phyloP scores from a whole-genome alignment of 1,140 invertebrate genomes.

The Chionoecetes opilio region DNA sequence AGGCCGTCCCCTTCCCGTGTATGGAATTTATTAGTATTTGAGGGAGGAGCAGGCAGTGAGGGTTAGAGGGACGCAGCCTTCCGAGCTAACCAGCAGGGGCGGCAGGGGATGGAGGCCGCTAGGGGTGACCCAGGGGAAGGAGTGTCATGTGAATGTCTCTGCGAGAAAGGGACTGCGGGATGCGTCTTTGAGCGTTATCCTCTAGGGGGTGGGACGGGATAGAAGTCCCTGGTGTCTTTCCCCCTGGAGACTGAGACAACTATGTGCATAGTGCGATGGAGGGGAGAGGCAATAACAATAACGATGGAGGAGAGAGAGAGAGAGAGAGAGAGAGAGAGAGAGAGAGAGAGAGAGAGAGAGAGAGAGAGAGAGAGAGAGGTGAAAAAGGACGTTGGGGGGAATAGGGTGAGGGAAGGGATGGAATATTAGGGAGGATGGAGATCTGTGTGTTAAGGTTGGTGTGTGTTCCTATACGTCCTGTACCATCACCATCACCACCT shows the following conservation, averaged over 20 bases:
- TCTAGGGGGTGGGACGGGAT: background rate
- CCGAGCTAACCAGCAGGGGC: background rate
- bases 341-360: slow-evolving; percentile 28
- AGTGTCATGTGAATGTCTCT: background rate
- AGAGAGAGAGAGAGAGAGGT: background rate
- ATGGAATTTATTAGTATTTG: slow-evolving; percentile 57
- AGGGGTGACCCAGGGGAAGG: background rate
- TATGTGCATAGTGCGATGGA: background rate
- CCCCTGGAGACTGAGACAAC: background rate
- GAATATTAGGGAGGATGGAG: background rate
- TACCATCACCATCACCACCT: background rate
- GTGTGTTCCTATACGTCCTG: background rate
- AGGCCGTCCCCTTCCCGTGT: slow-evolving; percentile 45
- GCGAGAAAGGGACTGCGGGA: background rate
- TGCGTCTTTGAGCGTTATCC: background rate
- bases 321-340: slow-evolving; percentile 42
- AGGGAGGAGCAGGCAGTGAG: slow-evolving; percentile 39
- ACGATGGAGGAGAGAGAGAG: slow-evolving; percentile 11
- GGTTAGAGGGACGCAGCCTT: background rate
- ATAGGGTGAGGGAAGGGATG: background rate
- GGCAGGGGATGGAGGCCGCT: background rate
- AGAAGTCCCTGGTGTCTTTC: background rate
- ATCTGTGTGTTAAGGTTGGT: slow-evolving; percentile 28
- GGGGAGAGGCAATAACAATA: slow-evolving; percentile 21
- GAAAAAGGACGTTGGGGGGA: background rate